Conservation (phyloP, 2,888 invertebrate species). For the Hydropsyche betteni region DNA sequence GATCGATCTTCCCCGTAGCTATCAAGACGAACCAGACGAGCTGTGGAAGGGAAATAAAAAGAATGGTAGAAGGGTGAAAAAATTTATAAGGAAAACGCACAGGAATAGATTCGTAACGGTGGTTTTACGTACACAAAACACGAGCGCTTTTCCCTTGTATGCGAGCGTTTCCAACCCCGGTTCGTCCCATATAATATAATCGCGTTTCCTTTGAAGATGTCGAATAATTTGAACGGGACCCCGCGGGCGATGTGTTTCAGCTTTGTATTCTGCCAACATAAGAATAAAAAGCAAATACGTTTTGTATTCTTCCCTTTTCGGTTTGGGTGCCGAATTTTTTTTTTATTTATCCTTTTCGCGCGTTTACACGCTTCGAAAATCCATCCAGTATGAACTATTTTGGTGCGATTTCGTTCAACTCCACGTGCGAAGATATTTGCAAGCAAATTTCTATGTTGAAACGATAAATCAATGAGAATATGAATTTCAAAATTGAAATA, state of each 20-base stretch:
- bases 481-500: too few relatives aligned
- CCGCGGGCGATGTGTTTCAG: slow-evolving; percentile 43
- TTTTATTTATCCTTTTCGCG: slow-evolving; percentile 20
- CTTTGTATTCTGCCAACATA: slow-evolving; percentile 45
- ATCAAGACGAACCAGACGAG: not conserved
- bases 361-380: not conserved
- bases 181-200: slow-evolving; percentile 40
- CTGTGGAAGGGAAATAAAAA: slow-evolving; percentile 10
- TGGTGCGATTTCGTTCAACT: not conserved
- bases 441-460: not conserved
- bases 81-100: not conserved
- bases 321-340: slow-evolving; percentile 10
- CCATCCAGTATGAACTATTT: not conserved
- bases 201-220: slow-evolving; percentile 43
- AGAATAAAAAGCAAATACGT: slow-evolving; percentile 46
- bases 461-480: too few relatives aligned
- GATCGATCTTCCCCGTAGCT: not conserved
- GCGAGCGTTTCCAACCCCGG: not conserved
- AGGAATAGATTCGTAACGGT: slow-evolving; percentile 30
- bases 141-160: slow-evolving; percentile 8
- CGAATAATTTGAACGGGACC: slow-evolving; percentile 46
- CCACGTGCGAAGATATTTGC: not conserved
- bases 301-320: slow-evolving; percentile 41
- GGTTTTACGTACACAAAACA: slow-evolving; percentile 36
- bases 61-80: not conserved